phyloP scores from a whole-genome alignment of 2,797 vertebrate species.

The Chelmon rostratus region DNA sequence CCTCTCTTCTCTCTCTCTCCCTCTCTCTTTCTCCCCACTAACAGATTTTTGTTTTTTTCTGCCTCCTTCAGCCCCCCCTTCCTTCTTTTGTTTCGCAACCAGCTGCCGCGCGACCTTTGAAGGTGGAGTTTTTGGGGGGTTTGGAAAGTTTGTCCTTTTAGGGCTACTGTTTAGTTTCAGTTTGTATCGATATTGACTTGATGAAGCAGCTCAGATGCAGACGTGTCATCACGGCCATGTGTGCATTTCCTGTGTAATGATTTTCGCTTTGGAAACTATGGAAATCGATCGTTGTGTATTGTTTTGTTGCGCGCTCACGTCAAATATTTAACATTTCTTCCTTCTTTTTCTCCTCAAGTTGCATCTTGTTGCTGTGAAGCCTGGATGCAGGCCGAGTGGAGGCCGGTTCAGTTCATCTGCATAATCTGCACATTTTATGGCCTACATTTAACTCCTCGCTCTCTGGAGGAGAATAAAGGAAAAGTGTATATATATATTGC shows the following conservation, averaged over 20 bases:
- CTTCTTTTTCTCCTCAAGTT: background rate
- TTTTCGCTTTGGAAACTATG: slow-evolving; percentile 39
- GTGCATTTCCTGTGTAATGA: slow-evolving; percentile 52
- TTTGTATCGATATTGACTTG: slow-evolving; percentile 55
- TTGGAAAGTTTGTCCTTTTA: slow-evolving; percentile 45
- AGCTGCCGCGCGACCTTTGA: slow-evolving; percentile 80
- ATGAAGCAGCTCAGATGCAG: slow-evolving; percentile 50
- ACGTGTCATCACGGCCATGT: slow-evolving; percentile 26
- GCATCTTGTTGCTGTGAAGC: background rate
- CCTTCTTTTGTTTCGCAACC: slow-evolving; percentile 80
- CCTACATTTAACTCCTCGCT: slow-evolving; percentile 7
- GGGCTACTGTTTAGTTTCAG: slow-evolving; percentile 27
- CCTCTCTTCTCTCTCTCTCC: slow-evolving; percentile 80
- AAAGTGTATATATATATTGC: background rate
- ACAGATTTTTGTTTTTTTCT: slow-evolving; percentile 75
- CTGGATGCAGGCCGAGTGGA: background rate
- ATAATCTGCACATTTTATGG: slow-evolving; percentile 5
- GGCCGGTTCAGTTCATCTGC: background rate
- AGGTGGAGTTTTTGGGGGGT: slow-evolving; percentile 32
- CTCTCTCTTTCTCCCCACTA: slow-evolving; percentile 71
- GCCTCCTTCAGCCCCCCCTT: slow-evolving; percentile 49
- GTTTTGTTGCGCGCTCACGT: background rate
- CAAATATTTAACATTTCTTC: background rate
- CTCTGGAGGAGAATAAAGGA: background rate
- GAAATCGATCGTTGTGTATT: slow-evolving; percentile 24